phyloP scores from a whole-genome alignment of 1,140 invertebrate genomes.

The Drosophila bipectinata region DNA sequence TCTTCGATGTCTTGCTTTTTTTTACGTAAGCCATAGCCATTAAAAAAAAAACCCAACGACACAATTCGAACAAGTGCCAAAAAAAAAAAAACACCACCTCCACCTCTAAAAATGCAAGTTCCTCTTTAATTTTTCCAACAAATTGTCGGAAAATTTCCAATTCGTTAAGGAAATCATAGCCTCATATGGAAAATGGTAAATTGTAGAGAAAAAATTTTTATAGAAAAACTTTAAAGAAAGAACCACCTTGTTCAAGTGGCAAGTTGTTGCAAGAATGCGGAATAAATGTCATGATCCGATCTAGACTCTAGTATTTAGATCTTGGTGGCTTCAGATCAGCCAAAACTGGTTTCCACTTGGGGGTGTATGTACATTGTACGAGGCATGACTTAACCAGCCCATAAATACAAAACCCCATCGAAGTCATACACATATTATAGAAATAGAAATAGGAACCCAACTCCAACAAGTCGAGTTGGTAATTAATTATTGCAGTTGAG shows the following conservation, averaged over 20 bases:
- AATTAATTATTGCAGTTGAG: conserved; percentile 63
- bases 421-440: conserved; percentile 18
- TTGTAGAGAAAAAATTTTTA: not conserved
- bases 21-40: conserved; percentile 24
- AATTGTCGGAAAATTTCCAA: conserved; percentile 10
- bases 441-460: not conserved
- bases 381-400: not conserved
- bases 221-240: not conserved
- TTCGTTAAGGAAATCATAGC: not conserved
- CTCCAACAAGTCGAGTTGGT: conserved; percentile 31
- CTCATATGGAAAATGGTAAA: not conserved
- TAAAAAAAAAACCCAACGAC: conserved; percentile 2
- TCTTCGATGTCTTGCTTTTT: conserved; percentile 9
- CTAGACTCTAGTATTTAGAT: conserved; percentile 14
- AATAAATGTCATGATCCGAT: conserved; percentile 70
- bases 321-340: not conserved
- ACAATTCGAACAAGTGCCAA: conserved; percentile 18
- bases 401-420: conserved; percentile 5
- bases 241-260: not conserved
- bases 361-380: conserved; percentile 20
- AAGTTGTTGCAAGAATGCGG: conserved; percentile 79
- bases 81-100: not conserved
- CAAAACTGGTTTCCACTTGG: conserved; percentile 41
- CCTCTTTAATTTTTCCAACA: not conserved
- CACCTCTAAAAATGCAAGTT: not conserved